phyloP scores from a whole-genome alignment of 2,888 invertebrate species.

The Euplexia lucipara region DNA sequence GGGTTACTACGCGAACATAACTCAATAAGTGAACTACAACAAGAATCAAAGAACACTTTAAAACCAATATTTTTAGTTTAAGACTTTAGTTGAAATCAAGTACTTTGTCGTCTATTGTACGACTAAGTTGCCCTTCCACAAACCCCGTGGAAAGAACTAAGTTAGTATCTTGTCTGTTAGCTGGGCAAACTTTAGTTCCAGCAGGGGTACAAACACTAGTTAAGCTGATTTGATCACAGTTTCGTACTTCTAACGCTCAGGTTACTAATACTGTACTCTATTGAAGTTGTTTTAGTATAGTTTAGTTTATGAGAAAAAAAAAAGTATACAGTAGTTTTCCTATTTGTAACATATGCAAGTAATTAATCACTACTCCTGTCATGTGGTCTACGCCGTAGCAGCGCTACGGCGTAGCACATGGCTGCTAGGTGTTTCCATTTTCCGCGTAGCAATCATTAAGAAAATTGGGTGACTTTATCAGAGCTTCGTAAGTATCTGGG shows the following conservation, averaged over 20 bases:
- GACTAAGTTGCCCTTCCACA: conserved; percentile 44
- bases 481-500: background rate
- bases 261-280: conserved; percentile 34
- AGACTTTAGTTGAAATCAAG: conserved; percentile 37
- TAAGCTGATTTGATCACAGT: conserved; percentile 54
- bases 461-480: background rate
- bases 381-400: conserved; percentile 33
- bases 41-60: conserved; percentile 33
- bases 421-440: conserved; percentile 25
- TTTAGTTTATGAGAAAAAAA: conserved; percentile 29
- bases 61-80: conserved; percentile 41
- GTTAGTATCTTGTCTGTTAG: conserved; percentile 55
- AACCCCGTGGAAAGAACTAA: conserved; percentile 47
- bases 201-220: conserved; percentile 51
- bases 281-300: conserved; percentile 26
- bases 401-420: conserved; percentile 33
- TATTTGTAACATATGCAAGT: conserved; percentile 42
- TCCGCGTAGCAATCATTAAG: conserved; percentile 10
- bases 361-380: conserved; percentile 40
- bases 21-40: conserved; percentile 11
- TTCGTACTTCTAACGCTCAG: conserved; percentile 47
- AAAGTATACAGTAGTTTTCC: conserved; percentile 22
- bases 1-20: background rate
- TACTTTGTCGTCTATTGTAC: conserved; percentile 42
- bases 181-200: conserved; percentile 49